Percentiles rank a stretch among this genome's conserved stretches.
phyloP scores from a whole-genome alignment of 1,140 invertebrate genomes.

The Bombus soroeensis region DNA sequence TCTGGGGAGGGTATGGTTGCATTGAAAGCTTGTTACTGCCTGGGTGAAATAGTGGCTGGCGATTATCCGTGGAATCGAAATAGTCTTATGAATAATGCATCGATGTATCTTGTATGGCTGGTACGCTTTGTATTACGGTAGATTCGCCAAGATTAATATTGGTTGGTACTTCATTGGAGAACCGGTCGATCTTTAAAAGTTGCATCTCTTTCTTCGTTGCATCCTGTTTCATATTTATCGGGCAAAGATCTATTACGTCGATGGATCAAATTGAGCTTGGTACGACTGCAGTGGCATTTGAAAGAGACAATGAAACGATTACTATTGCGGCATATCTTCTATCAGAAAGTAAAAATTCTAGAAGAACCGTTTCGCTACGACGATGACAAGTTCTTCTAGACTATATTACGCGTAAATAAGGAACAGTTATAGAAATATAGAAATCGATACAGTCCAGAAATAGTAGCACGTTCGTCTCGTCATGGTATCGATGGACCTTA shows the following conservation, averaged over 20 bases:
- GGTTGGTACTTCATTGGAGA: background rate
- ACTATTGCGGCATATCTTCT: too few relatives aligned
- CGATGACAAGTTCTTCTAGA: too few relatives aligned
- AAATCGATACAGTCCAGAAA: too few relatives aligned
- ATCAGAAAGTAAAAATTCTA: too few relatives aligned
- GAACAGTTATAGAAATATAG: too few relatives aligned
- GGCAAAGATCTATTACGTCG: too few relatives aligned
- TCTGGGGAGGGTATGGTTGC: background rate
- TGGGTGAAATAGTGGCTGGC: conserved; percentile 30
- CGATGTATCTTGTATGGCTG: background rate
- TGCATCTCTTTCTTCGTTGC: too few relatives aligned
- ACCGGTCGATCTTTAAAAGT: background rate
- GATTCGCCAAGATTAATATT: background rate
- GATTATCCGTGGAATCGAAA: conserved; percentile 49
- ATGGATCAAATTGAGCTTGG: too few relatives aligned
- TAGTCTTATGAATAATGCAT: conserved; percentile 40
- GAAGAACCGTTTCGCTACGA: too few relatives aligned
- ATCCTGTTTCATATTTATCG: background rate
- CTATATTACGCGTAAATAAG: rapidly evolving
- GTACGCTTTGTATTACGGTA: background rate
- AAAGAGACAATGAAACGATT: too few relatives aligned
- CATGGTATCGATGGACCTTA: background rate
- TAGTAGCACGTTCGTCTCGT: background rate
- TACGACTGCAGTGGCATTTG: too few relatives aligned
- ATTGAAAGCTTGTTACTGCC: conserved; percentile 31